Conservation (phyloP, 1,140 invertebrate genomes). For the Drosophila kanapiae region DNA sequence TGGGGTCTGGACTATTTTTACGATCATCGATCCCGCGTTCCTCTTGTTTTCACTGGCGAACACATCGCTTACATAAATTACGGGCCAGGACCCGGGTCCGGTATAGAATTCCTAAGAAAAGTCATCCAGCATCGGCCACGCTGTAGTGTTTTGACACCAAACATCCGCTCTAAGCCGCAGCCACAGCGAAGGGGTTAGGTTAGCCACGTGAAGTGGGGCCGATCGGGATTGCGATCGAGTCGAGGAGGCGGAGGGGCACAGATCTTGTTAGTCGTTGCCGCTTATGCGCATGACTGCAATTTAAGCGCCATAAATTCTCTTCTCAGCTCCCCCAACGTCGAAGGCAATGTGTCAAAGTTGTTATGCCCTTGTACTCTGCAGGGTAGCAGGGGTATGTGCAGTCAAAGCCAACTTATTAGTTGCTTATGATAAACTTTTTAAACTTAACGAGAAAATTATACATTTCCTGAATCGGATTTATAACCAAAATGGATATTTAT, state of each 20-base stretch:
- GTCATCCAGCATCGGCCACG: conserved; percentile 29
- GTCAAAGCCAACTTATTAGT: too few relatives aligned
- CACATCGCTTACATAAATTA: conserved; percentile 78
- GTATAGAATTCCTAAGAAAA: conserved; percentile 71
- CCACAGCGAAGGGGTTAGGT: conserved; percentile 38
- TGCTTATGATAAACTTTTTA: too few relatives aligned
- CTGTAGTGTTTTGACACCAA: conserved; percentile 76
- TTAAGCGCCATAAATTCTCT: conserved; percentile 80
- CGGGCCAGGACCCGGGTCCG: conserved; percentile 56
- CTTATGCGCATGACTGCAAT: conserved; percentile 81
- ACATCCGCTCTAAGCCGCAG: conserved; percentile 76
- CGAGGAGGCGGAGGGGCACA: conserved; percentile 10
- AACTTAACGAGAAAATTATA: too few relatives aligned
- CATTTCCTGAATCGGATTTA: too few relatives aligned
- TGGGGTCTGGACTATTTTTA: conserved; percentile 63
- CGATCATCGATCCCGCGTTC: conserved; percentile 47
- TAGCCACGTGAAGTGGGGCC: conserved; percentile 4
- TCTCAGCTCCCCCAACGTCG: conserved; percentile 42
- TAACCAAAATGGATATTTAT: too few relatives aligned
- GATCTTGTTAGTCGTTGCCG: conserved; percentile 75
- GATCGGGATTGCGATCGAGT: background rate
- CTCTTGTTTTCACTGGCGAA: conserved; percentile 70
- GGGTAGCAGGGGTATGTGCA: conserved; percentile 29
- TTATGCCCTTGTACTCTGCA: conserved; percentile 19
- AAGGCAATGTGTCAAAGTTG: conserved; percentile 72